These are phyloP conservation scores for Cosmia trapezina DNA, from an alignment of 2,888 invertebrate genomes.

Conservation along the genomic window DNA sequence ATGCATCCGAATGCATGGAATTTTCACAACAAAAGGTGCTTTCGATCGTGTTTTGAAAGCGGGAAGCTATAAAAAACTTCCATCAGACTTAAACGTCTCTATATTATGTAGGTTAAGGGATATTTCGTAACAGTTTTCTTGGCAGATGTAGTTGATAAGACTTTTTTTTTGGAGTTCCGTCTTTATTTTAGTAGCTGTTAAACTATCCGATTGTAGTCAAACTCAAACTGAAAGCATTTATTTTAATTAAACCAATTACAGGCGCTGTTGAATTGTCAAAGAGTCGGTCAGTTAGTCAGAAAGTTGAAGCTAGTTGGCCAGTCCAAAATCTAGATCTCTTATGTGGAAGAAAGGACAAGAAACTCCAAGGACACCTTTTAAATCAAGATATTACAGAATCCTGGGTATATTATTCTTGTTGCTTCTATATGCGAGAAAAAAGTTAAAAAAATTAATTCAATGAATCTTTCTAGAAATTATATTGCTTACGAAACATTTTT, in stretches of 20 bases:
- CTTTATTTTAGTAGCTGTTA: neutral
- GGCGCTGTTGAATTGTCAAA: too few relatives aligned
- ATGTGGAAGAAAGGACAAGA: too few relatives aligned
- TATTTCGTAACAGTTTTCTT: constrained; percentile 56
- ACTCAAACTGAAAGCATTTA: too few relatives aligned
- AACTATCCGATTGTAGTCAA: neutral
- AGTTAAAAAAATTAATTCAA: too few relatives aligned
- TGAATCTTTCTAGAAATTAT: neutral
- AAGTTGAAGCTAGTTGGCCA: too few relatives aligned
- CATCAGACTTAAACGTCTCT: constrained; percentile 18
- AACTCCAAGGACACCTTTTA: too few relatives aligned
- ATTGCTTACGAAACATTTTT: neutral
- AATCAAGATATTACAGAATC: too few relatives aligned
- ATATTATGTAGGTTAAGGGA: constrained; percentile 55
- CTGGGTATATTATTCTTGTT: too few relatives aligned
- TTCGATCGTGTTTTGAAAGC: constrained; percentile 34
- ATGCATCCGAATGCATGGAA: constrained; percentile 43
- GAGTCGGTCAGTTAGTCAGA: too few relatives aligned
- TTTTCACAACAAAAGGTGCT: constrained; percentile 44
- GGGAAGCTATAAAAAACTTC: constrained; percentile 51
- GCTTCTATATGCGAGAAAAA: too few relatives aligned
- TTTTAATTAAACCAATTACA: too few relatives aligned
- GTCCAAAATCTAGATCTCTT: too few relatives aligned
- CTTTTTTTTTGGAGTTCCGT: constrained; percentile 37
- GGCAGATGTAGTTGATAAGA: constrained; percentile 33